Evolutionary conservation across 2,888 invertebrate genomes (phyloP).

Genomic region (Gymnosoma rotundatum): DNA sequence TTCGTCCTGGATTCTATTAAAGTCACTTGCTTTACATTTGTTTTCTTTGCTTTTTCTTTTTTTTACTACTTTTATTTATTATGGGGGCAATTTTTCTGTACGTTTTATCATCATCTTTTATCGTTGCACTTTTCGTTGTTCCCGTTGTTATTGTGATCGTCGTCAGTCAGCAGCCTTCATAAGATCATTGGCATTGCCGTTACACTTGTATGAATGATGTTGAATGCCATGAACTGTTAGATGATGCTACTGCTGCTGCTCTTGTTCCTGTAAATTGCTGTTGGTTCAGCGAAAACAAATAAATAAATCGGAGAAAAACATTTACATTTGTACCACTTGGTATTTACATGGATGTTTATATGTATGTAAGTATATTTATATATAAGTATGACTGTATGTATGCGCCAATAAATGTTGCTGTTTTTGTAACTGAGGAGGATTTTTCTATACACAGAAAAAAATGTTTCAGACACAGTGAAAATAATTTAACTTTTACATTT

Average conservation of each 20-base stretch:
- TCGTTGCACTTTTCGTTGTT: conserved; percentile 15
- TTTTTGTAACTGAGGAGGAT: conserved; percentile 23
- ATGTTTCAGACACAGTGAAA: not conserved
- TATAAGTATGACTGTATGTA: not conserved
- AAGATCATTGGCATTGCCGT: conserved; percentile 64
- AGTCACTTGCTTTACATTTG: conserved; percentile 51
- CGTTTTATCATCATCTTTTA: conserved; percentile 9
- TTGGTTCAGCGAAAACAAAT: conserved; percentile 23
- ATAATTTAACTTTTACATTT: not conserved
- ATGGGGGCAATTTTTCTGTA: conserved; percentile 61
- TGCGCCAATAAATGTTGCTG: too few relatives aligned
- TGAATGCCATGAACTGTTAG: conserved; percentile 53
- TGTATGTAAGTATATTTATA: not conserved
- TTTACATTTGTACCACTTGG: conserved; percentile 36
- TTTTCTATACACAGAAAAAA: conserved; percentile 1
- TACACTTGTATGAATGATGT: conserved; percentile 53
- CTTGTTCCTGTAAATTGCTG: conserved; percentile 4
- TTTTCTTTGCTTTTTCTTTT: not conserved
- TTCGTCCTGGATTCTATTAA: conserved; percentile 72
- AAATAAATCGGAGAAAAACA: conserved; percentile 15
- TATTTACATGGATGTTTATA: not conserved
- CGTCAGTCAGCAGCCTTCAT: conserved; percentile 63
- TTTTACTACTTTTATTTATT: conserved; percentile 7
- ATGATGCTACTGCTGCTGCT: conserved; percentile 31
- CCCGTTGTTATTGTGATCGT: conserved; percentile 21